phyloP scores from a whole-genome alignment of 2,113 vertebrate genomes.

The Etheostoma spectabile region DNA sequence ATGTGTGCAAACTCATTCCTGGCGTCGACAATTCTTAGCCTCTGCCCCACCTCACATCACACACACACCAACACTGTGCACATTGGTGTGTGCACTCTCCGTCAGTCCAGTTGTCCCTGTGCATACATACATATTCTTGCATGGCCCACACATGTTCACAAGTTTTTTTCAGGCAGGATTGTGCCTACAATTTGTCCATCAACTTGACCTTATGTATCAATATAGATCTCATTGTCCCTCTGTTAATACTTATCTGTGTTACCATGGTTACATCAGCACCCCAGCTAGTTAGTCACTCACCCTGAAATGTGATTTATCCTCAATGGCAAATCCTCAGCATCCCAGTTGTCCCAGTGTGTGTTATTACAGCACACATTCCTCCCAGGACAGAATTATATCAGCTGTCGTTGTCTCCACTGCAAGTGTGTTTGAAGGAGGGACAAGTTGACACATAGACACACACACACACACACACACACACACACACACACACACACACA shows the following conservation, averaged over 20 bases:
- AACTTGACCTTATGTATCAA: neutral
- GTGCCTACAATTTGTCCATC: neutral
- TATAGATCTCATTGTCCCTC: neutral
- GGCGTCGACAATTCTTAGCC: conserved; percentile 53
- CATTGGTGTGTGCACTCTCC: conserved; percentile 2
- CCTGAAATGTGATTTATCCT: conserved; percentile 67
- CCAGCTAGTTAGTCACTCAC: conserved; percentile 53
- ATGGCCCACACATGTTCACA: conserved; percentile 22
- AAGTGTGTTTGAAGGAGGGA: conserved; percentile 63
- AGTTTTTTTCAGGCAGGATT: neutral
- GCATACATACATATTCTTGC: conserved; percentile 9
- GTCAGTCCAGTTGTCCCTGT: conserved; percentile 47
- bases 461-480: conserved; percentile 33
- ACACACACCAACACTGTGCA: conserved; percentile 15
- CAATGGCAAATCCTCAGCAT: conserved; percentile 68
- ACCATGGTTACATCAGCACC: conserved; percentile 48
- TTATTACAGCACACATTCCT: conserved; percentile 80
- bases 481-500: conserved; percentile 36
- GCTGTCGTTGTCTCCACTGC: conserved; percentile 65
- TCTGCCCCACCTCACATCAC: conserved; percentile 44
- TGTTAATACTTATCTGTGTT: conserved; percentile 36
- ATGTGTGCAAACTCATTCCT: conserved; percentile 72
- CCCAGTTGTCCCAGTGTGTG: conserved; percentile 63
- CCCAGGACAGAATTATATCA: conserved; percentile 78
- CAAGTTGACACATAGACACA: conserved; percentile 58